These are phyloP conservation scores for Aspidoscelis tigris DNA, from an alignment of 2,113 vertebrate genomes.

Conservation along the genomic window DNA sequence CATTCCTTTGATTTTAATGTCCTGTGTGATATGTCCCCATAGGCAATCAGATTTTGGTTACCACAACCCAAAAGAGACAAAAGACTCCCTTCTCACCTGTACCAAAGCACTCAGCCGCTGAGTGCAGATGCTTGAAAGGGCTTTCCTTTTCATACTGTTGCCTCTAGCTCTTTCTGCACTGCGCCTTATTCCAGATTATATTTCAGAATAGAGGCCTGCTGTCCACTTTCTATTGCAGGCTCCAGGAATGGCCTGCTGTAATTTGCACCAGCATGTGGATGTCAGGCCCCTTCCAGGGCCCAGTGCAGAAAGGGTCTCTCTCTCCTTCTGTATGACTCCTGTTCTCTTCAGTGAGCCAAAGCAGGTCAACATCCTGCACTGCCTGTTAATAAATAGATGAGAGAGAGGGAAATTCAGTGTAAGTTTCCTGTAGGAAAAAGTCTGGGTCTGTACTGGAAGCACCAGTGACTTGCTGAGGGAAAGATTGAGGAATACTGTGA, in stretches of 20 bases:
- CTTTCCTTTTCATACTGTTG: background rate
- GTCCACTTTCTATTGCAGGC: too few species aligned
- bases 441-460: background rate
- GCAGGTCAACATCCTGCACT: background rate
- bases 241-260: too few species aligned
- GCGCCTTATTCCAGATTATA: too few species aligned
- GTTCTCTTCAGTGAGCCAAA: background rate
- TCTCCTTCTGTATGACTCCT: background rate
- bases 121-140: background rate
- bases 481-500: background rate
- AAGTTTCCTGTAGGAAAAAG: background rate
- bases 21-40: background rate
- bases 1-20: background rate
- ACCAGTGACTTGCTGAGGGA: background rate
- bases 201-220: too few species aligned
- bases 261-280: too few species aligned
- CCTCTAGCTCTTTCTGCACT: background rate
- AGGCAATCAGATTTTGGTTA: too few species aligned
- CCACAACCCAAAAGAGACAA: background rate
- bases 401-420: background rate
- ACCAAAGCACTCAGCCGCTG: background rate
- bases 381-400: background rate
- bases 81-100: background rate
- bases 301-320: too few species aligned
- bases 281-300: too few species aligned